Conservation (phyloP, 2,797 vertebrate species). For the Pygocentrus nattereri region DNA sequence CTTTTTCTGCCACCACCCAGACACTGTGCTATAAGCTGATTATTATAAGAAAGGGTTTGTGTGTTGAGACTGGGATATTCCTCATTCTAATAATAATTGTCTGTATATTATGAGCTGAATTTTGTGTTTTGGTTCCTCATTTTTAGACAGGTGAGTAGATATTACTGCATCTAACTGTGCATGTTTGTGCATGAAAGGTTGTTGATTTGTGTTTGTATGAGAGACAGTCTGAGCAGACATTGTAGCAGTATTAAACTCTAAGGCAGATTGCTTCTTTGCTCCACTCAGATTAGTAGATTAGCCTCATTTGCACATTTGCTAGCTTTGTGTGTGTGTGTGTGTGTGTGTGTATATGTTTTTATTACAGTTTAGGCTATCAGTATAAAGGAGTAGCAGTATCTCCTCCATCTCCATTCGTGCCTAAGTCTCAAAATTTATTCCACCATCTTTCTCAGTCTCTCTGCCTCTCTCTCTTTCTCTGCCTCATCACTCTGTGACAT, state of each 20-base stretch:
- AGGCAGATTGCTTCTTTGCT: conserved; percentile 46
- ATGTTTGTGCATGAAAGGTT: conserved; percentile 30
- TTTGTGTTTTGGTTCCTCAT: conserved; percentile 30
- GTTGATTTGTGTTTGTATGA: conserved; percentile 32
- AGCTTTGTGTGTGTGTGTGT: conserved; percentile 4
- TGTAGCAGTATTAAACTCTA: conserved; percentile 25
- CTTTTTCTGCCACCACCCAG: conserved; percentile 35
- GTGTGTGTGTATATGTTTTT: background rate
- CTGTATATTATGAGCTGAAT: conserved; percentile 29
- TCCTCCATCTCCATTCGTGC: conserved; percentile 21
- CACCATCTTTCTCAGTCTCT: conserved; percentile 11
- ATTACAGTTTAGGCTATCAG: background rate
- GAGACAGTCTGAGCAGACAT: conserved; percentile 1
- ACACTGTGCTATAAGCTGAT: conserved; percentile 54
- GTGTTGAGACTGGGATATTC: conserved; percentile 38
- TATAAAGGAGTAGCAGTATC: conserved; percentile 15
- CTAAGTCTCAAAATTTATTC: background rate
- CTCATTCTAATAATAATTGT: conserved; percentile 36
- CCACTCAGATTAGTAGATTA: conserved; percentile 35
- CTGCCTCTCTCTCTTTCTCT: conserved; percentile 16
- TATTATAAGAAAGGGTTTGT: conserved; percentile 42
- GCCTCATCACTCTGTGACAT: conserved; percentile 46
- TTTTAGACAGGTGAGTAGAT: conserved; percentile 29
- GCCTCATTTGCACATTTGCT: conserved; percentile 47
- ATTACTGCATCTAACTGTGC: conserved; percentile 22